phyloP scores from a whole-genome alignment of 2,113 vertebrate species.

The Cathartes aura region DNA sequence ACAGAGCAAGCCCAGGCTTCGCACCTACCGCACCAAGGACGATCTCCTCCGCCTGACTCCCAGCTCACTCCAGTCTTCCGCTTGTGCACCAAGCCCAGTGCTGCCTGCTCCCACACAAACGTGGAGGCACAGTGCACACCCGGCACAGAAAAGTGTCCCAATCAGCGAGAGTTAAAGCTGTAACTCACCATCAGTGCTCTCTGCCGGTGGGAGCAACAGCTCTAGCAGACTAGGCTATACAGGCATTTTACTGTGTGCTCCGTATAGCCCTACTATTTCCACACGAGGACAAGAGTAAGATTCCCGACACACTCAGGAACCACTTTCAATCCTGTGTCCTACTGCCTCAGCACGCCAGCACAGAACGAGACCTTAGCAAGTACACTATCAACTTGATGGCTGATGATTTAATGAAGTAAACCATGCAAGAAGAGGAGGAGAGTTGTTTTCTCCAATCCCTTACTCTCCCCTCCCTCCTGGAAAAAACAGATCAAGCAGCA shows the following conservation, averaged over 20 bases:
- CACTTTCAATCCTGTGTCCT: neutral
- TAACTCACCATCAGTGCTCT: neutral
- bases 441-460: conserved; percentile 19
- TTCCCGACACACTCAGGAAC: neutral
- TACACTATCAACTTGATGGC: neutral
- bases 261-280: neutral
- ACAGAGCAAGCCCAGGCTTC: neutral
- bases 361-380: neutral
- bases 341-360: neutral
- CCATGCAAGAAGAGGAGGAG: neutral
- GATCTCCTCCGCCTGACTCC: rapidly evolving
- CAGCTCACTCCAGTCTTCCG: rapidly evolving
- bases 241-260: neutral
- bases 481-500: neutral
- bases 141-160: rapidly evolving
- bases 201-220: neutral
- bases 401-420: neutral
- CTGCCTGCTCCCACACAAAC: neutral
- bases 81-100: rapidly evolving
- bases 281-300: neutral
- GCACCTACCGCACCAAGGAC: neutral
- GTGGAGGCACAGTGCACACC: neutral
- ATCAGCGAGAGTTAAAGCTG: neutral
- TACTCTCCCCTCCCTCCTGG: conserved; percentile 12
- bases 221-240: neutral